A percentile compares a stretch with the other conserved stretches of the same genome.
phyloP scores from a whole-genome alignment of 2,888 invertebrate species.

The Petrophora chlorosata region DNA sequence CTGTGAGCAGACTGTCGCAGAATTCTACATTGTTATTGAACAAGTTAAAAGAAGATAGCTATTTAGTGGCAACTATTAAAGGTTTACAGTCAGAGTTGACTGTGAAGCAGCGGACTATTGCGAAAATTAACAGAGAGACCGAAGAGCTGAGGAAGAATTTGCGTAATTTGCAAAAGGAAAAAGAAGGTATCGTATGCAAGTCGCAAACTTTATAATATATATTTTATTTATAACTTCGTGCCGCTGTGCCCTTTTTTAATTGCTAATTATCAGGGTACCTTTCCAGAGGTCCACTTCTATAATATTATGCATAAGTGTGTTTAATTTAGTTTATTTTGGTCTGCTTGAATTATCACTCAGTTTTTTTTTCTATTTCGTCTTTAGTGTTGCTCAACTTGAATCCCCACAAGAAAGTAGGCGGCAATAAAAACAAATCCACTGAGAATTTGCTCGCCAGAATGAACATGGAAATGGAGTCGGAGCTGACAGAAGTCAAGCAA shows the following conservation, averaged over 20 bases:
- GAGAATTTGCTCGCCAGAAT: conserved; percentile 69
- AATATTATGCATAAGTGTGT: no score
- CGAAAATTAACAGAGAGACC: conserved; percentile 88
- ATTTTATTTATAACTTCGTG: no score
- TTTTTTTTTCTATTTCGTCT: conserved; percentile 23
- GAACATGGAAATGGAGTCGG: conserved; percentile 72
- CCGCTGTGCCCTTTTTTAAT: no score
- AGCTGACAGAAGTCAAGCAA: conserved; percentile 66
- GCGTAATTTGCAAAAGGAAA: conserved; percentile 89
- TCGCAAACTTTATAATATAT: no score
- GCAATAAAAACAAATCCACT: conserved; percentile 65
- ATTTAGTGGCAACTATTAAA: conserved; percentile 90
- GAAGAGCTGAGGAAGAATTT: conserved; percentile 91
- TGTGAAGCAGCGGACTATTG: conserved; percentile 88
- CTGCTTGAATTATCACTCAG: neutral
- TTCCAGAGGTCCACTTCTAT: no score
- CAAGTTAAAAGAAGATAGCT: conserved; percentile 88
- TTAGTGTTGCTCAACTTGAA: conserved; percentile 68
- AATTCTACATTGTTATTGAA: conserved; percentile 78
- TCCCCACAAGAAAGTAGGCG: conserved; percentile 63
- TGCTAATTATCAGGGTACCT: no score
- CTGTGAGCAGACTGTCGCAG: conserved; percentile 81
- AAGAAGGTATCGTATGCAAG: no score
- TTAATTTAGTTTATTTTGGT: neutral
- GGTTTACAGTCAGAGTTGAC: conserved; percentile 89